These are phyloP conservation scores for Anarhynchus alexandrinus DNA, from an alignment of 2,113 vertebrate species.

Conservation along the genomic window DNA sequence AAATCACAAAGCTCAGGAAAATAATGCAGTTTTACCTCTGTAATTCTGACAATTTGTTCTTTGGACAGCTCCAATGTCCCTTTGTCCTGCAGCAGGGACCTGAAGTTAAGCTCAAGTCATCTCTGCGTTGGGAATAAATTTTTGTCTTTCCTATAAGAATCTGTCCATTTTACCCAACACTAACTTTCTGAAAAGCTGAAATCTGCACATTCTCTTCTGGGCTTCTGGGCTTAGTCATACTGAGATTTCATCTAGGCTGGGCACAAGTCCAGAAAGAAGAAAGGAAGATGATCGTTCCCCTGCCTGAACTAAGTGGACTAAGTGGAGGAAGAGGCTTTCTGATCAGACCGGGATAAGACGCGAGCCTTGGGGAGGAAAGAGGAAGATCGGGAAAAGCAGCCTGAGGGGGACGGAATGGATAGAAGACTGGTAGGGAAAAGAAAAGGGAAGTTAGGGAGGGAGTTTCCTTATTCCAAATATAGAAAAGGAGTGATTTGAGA, in stretches of 20 bases:
- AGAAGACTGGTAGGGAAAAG: neutral
- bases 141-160: neutral
- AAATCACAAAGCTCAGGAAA: neutral
- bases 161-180: neutral
- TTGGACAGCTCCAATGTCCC: neutral
- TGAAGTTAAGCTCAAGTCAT: neutral
- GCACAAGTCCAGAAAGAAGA: neutral
- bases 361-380: neutral
- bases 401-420: neutral
- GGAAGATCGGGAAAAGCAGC: neutral
- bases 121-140: neutral
- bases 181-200: neutral
- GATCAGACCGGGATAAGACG: neutral
- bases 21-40: neutral
- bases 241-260: neutral
- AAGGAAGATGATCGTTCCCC: neutral
- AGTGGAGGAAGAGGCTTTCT: neutral
- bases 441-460: neutral
- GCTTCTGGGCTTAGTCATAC: neutral
- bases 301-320: neutral
- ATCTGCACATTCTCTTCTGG: neutral
- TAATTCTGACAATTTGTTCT: neutral
- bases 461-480: conserved; percentile 37
- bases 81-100: neutral
- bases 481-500: conserved; percentile 11